Base-by-base conservation (phyloP, 2,113 vertebrate genomes). In the Rhinichthys klamathensis region DNA sequence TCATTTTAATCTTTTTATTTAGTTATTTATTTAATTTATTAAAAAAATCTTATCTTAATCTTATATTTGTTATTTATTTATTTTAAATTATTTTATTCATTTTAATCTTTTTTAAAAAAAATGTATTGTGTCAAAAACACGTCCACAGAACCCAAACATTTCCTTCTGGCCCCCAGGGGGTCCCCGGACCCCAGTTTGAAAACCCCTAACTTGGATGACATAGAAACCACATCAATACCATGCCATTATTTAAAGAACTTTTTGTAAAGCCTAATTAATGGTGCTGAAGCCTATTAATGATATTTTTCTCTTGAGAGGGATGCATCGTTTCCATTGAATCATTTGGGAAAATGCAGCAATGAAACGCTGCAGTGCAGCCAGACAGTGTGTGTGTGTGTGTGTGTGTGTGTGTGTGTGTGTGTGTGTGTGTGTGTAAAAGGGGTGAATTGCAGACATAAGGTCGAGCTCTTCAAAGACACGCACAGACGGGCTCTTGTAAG, bases 401-500 rank as follows among this genome's bases (percentile, higher is more conserved):
- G 56, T 73, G n/a, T n/a, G n/a, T n/a, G n/a, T n/a, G n/a, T n/a
- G n/a, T n/a, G 70, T 73, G 41, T 63, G 38, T 69, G 32, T 78
- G 58, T 49, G 46, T 78, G 80, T 78, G 65, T 44, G 75, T 30
- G 21, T 63, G 56, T 73, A n/a, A 15, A 74, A 67, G 35, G 70
- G 77, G 69, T 79, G 86, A 80, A 86, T 81, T 88, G 77, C 84
- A 84, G 87, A 83, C 84, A 86, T 86, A 84, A 81, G 82, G 82
- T 56, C 0, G 41, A 70, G 81, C 70, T 70, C 81, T 79, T 84
- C 61, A 63, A 25, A 86, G 87, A 79, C 21, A 58, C 38, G 15
- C 46, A 65, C 61, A 8, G 32, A 2, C 60, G 4, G 65, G 32
- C 73, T 86, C 85, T 84, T 83, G 60, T 77, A 79, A 88, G 82